Conservation (phyloP, 2,888 invertebrate species). For the Mimas tiliae region DNA sequence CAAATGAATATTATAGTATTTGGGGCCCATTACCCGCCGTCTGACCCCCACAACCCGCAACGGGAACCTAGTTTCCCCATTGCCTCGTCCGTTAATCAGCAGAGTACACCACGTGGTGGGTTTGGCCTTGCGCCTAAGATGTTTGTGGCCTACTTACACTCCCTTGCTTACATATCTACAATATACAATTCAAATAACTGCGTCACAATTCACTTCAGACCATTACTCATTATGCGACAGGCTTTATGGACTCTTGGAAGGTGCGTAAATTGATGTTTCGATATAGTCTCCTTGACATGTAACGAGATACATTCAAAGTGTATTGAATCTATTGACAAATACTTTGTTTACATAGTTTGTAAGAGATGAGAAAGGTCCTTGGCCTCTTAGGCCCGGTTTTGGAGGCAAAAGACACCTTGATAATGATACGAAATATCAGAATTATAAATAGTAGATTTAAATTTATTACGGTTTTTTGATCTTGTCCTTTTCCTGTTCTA, state of each 20-base stretch:
- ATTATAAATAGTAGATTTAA: conserved; percentile 4
- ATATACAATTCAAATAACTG: no score
- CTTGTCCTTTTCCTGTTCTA: background rate
- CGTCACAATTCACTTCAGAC: no score
- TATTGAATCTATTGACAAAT: conserved; percentile 1
- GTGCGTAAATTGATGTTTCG: conserved; percentile 3
- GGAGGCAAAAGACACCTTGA: background rate
- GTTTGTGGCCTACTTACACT: no score
- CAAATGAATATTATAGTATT: no score
- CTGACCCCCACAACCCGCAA: no score
- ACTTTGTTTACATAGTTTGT: conserved; percentile 1
- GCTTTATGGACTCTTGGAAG: background rate
- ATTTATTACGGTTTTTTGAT: background rate
- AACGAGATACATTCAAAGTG: background rate
- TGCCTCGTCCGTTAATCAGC: no score
- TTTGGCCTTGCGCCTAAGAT: no score
- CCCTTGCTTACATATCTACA: no score
- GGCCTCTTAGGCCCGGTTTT: conserved; percentile 11
- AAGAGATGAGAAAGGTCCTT: conserved; percentile 4
- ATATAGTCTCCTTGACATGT: conserved; percentile 16
- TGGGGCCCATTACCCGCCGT: no score
- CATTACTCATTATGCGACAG: background rate
- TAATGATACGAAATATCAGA: background rate
- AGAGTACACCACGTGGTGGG: no score
- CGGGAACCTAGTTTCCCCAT: no score